These are phyloP conservation scores for Cyrtodaria siliqua DNA, from an alignment of 2,888 invertebrate species.

Conservation along the genomic window DNA sequence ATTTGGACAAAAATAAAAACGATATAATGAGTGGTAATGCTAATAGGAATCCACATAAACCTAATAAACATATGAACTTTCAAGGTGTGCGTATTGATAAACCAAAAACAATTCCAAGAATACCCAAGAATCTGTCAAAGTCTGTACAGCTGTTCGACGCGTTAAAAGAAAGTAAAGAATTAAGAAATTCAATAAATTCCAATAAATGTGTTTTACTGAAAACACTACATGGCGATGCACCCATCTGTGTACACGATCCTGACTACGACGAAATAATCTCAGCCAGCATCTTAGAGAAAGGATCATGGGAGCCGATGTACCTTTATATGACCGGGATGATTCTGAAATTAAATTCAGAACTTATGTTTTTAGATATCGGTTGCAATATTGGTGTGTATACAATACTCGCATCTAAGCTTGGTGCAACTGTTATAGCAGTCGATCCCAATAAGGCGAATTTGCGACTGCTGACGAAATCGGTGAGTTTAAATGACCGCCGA, in stretches of 20 bases:
- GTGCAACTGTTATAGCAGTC: slow-evolving; percentile 63
- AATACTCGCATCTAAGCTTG: slow-evolving; percentile 64
- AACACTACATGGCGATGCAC: slow-evolving; percentile 56
- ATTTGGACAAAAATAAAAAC: slow-evolving; percentile 23
- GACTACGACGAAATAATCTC: slow-evolving; percentile 66
- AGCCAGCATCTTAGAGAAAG: slow-evolving; percentile 48
- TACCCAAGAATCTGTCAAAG: slow-evolving; percentile 11
- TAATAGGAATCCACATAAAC: no score
- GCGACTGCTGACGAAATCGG: slow-evolving; percentile 62
- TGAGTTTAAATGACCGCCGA: slow-evolving; percentile 53
- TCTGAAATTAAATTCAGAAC: slow-evolving; percentile 49
- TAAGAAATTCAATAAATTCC: slow-evolving; percentile 25
- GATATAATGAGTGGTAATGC: not conserved
- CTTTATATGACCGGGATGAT: slow-evolving; percentile 62
- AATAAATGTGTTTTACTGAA: slow-evolving; percentile 52
- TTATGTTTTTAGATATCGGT: slow-evolving; percentile 70
- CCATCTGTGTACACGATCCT: slow-evolving; percentile 69
- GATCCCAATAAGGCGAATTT: slow-evolving; percentile 65
- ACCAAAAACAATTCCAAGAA: no score
- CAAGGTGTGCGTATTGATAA: not conserved
- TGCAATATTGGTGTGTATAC: slow-evolving; percentile 73
- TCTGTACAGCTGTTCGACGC: slow-evolving; percentile 39
- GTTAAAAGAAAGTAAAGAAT: slow-evolving; percentile 29
- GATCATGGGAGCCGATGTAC: slow-evolving; percentile 72
- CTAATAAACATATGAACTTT: not conserved